These are phyloP conservation scores for Brenthis daphne DNA, from an alignment of 2,888 invertebrate genomes.

Conservation along the genomic window DNA sequence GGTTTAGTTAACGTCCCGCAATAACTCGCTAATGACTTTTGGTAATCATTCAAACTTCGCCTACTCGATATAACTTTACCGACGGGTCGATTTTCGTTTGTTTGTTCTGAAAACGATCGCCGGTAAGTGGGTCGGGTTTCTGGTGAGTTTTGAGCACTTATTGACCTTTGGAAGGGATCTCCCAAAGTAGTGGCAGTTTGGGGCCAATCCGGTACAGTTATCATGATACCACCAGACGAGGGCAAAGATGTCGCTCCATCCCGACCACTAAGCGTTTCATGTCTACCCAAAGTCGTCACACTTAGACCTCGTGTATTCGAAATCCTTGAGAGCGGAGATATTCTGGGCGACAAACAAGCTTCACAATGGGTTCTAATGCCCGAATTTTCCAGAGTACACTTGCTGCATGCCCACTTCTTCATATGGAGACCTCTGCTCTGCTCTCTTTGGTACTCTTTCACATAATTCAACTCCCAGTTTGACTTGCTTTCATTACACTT, in stretches of 20 bases:
- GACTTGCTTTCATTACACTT: constrained; percentile 73
- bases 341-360: constrained; percentile 87
- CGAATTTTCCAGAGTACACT: constrained; percentile 89
- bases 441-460: constrained; percentile 73
- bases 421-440: constrained; percentile 69
- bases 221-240: constrained; percentile 82
- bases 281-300: constrained; percentile 73
- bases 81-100: constrained; percentile 60
- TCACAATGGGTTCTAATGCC: constrained; percentile 86
- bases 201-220: constrained; percentile 85
- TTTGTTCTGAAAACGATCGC: constrained; percentile 75
- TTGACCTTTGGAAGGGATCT: constrained; percentile 63
- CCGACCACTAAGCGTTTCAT: constrained; percentile 60
- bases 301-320: constrained; percentile 71
- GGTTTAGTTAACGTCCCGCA: constrained; percentile 59
- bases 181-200: constrained; percentile 62
- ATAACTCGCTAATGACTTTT: constrained; percentile 66
- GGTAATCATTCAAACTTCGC: constrained; percentile 74
- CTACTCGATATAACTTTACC: constrained; percentile 77
- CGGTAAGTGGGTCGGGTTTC: constrained; percentile 75
- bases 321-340: constrained; percentile 63
- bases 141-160: constrained; percentile 73
- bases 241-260: constrained; percentile 74
- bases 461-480: constrained; percentile 77
- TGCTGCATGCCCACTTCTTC: constrained; percentile 86